Conservation (phyloP, 2,888 invertebrate species). For the Agapostemon virescens region DNA sequence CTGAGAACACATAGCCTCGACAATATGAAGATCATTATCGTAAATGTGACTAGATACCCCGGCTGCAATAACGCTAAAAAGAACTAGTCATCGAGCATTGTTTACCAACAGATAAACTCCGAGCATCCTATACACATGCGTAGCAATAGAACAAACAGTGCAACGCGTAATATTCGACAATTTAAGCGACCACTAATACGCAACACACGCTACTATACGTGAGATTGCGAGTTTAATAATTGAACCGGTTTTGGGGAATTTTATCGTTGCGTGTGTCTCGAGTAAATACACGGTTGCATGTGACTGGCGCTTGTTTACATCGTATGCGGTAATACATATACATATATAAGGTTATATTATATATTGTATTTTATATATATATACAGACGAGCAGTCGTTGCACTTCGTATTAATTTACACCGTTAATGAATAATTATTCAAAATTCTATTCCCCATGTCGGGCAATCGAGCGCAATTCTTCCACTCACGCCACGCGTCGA, state of each 20-base stretch:
- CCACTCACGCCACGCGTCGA: neutral
- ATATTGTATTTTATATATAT: too few relatives aligned
- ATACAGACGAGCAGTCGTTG: too few relatives aligned
- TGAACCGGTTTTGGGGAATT: neutral
- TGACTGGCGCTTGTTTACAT: conserved; percentile 13
- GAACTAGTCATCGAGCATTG: neutral
- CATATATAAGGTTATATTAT: too few relatives aligned
- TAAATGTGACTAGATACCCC: neutral
- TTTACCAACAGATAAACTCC: neutral
- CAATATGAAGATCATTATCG: neutral
- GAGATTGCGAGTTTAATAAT: conserved; percentile 2
- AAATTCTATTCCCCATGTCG: neutral
- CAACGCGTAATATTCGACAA: neutral
- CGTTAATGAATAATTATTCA: neutral
- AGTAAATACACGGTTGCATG: neutral
- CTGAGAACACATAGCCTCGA: neutral
- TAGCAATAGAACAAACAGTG: neutral
- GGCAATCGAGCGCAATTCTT: neutral
- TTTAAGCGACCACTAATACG: conserved; percentile 11
- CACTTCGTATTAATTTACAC: conserved; percentile 19
- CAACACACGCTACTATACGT: neutral
- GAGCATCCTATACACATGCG: neutral
- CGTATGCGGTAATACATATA: neutral
- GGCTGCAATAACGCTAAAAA: neutral
- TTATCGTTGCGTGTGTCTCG: neutral